phyloP scores from a whole-genome alignment of 2,888 invertebrate genomes.

The Nysson spinosus region DNA sequence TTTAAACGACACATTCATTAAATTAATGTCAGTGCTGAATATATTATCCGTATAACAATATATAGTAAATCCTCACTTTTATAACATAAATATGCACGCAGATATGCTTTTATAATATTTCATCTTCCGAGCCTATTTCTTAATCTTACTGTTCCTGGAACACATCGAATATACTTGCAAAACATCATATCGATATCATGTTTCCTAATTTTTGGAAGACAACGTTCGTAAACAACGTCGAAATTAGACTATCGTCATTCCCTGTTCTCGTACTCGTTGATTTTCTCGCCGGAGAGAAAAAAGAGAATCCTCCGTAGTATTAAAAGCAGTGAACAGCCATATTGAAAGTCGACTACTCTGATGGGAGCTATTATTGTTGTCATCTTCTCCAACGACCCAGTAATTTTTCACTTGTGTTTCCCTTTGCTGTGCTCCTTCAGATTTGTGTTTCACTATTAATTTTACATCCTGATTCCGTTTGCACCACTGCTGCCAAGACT shows the following conservation, averaged over 20 bases:
- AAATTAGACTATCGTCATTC: not conserved
- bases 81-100: too few relatives aligned
- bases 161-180: too few relatives aligned
- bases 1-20: too few relatives aligned
- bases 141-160: too few relatives aligned
- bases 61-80: too few relatives aligned
- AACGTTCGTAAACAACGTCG: not conserved
- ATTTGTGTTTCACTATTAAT: conserved; percentile 56
- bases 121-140: too few relatives aligned
- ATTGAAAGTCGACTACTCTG: conserved; percentile 26
- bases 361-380: conserved; percentile 32
- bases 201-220: too few relatives aligned
- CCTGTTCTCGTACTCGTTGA: not conserved
- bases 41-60: too few relatives aligned
- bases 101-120: too few relatives aligned
- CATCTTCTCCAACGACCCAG: conserved; percentile 16
- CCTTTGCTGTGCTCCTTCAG: not conserved
- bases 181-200: too few relatives aligned
- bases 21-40: too few relatives aligned
- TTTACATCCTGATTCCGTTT: conserved; percentile 67
- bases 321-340: conserved; percentile 49
- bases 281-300: conserved; percentile 47
- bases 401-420: not conserved
- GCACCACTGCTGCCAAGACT: conserved; percentile 70
- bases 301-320: conserved; percentile 36